Base-by-base conservation (phyloP, 2,888 invertebrate genomes). In the Drosophila neutralis region DNA sequence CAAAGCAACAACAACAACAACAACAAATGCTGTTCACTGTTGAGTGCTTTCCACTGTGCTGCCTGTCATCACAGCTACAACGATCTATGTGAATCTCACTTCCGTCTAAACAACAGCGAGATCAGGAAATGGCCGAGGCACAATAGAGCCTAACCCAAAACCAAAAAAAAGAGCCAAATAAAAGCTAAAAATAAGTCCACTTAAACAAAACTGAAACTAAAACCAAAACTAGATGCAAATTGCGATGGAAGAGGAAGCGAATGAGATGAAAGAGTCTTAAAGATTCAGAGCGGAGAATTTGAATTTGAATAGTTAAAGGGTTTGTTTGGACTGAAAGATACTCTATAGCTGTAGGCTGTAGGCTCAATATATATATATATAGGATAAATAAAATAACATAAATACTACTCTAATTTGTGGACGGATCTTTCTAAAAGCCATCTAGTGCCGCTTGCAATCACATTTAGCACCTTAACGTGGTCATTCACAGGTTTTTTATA, bases 1-100 rank as follows among this genome's bases (percentile, higher is more conserved):
- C 56, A 53, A 40, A 35, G 24, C 45, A 49, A 56, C 58, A 59
- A 54, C 27, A 11, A 38, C 24, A n/a, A 40, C 24, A 40, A 57
- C 15, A 33, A 48, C 49, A 73, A 62, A 53, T 27, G 51, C 24
- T 40, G 38, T 69, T 76, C 65, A 76, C 66, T 69, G 80, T 58
- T 63, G 72, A 80, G 40, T 62, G 78, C 54, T 58, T 70, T 36
- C 36, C 24, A 59, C 13, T 4, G 35, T 42, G 59, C 63, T 77
- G 78, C 66, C 76, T 61, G 78, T 54, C 15, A 54, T 49, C 61
- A 63, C 56, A 65, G 56, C 61, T 49, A n/a, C 33, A 8, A 21
- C 69, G 51, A 62, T 57, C 40, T 59, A 13, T 59, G 51, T 21
- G 51, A 53, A 31, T 36, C 51, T 56, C 59, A 53, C 52, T 72